Conservation (phyloP, 2,797 vertebrate genomes). For the Mormyrus proboscirostris region DNA sequence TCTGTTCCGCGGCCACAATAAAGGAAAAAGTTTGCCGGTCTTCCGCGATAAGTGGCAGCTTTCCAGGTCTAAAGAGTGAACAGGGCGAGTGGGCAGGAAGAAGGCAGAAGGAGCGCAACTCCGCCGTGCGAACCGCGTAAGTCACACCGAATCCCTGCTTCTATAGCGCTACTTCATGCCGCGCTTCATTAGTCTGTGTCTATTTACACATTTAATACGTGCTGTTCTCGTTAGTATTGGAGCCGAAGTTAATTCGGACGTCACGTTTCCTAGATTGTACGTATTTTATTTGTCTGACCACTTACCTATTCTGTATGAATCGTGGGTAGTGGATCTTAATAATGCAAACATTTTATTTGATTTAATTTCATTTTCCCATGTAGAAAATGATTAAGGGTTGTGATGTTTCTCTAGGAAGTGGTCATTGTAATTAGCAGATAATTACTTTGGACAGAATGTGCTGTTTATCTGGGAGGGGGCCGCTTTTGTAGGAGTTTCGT, state of each 20-base stretch:
- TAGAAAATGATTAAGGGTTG: neutral
- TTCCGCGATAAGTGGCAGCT: conserved; percentile 44
- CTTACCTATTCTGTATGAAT: neutral
- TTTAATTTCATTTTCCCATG: neutral
- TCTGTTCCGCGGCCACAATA: conserved; percentile 15
- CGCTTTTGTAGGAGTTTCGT: neutral
- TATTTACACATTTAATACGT: neutral
- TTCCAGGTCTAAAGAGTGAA: conserved; percentile 15
- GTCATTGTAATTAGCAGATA: neutral
- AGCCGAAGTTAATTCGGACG: neutral
- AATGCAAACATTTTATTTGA: neutral
- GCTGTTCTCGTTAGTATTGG: neutral
- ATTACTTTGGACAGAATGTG: neutral
- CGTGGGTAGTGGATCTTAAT: neutral
- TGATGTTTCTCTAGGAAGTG: neutral
- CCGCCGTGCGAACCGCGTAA: neutral
- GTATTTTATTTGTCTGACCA: neutral
- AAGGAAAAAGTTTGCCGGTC: conserved; percentile 46
- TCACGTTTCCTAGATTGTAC: neutral
- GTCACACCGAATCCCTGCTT: conserved; percentile 18
- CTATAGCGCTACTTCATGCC: neutral
- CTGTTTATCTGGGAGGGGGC: neutral
- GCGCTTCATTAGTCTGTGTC: neutral
- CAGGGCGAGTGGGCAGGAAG: conserved; percentile 20
- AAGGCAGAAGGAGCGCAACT: neutral